Percentiles rank a stretch among this genome's conserved stretches.
Conservation (phyloP, 2,888 invertebrate genomes). For the Crioceris asparagi region DNA sequence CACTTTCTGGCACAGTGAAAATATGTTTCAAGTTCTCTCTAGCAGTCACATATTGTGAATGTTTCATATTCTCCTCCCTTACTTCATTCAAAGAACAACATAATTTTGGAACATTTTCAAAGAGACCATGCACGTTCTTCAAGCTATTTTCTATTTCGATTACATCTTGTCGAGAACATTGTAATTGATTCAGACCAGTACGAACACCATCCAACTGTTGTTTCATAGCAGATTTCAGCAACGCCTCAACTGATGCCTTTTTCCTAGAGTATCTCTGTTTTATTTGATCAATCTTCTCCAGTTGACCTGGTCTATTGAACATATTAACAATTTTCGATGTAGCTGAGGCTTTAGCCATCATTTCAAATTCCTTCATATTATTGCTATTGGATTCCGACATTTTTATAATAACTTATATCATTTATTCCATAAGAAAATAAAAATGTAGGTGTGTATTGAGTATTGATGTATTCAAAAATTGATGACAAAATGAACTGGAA, state of each 20-base stretch:
- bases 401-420: too few species aligned
- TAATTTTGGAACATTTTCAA: constrained; percentile 68
- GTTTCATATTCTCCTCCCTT: constrained; percentile 84
- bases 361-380: constrained; percentile 63
- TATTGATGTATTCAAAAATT: too few species aligned
- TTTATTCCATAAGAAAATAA: too few species aligned
- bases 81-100: constrained; percentile 74
- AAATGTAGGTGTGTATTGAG: too few species aligned
- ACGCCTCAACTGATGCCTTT: constrained; percentile 85
- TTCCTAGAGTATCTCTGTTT: constrained; percentile 63
- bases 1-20: constrained; percentile 93
- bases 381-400: too few species aligned
- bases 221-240: constrained; percentile 96
- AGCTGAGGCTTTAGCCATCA: constrained; percentile 65
- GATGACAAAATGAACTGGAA: too few species aligned
- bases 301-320: constrained; percentile 87
- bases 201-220: constrained; percentile 95
- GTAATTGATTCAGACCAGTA: constrained; percentile 82
- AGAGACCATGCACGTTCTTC: constrained; percentile 62
- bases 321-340: constrained; percentile 82
- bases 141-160: constrained; percentile 59
- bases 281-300: constrained; percentile 82
- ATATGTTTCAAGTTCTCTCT: constrained; percentile 98
- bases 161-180: constrained; percentile 77
- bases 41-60: constrained; percentile 95